These are phyloP conservation scores for Panopea generosa DNA, from an alignment of 2,888 invertebrate genomes.

Conservation along the genomic window DNA sequence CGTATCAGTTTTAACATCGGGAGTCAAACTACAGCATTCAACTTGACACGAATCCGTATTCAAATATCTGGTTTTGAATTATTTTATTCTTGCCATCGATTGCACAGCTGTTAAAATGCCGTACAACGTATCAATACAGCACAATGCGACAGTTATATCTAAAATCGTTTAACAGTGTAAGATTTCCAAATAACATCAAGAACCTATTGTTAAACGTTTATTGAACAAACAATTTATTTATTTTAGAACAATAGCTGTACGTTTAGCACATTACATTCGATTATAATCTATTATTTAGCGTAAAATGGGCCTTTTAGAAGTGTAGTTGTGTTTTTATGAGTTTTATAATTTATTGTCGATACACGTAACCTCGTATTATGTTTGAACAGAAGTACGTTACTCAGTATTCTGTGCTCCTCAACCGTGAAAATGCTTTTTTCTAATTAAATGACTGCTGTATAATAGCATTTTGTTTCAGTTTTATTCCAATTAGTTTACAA, in stretches of 20 bases:
- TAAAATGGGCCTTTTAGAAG: slow-evolving; percentile 44
- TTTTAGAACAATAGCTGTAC: slow-evolving; percentile 44
- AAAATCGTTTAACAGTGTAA: slow-evolving; percentile 50
- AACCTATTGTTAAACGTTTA: slow-evolving; percentile 44
- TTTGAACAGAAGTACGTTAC: slow-evolving; percentile 8
- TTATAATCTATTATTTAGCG: slow-evolving; percentile 33
- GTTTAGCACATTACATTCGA: slow-evolving; percentile 53
- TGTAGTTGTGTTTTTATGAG: slow-evolving; percentile 34
- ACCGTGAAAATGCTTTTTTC: background rate
- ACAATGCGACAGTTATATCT: slow-evolving; percentile 39
- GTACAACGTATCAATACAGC: slow-evolving; percentile 28
- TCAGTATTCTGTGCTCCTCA: background rate
- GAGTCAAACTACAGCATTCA: no score
- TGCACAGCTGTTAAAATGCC: slow-evolving; percentile 11
- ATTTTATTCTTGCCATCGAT: background rate
- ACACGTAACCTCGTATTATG: slow-evolving; percentile 12
- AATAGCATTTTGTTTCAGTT: no score
- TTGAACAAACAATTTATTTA: slow-evolving; percentile 60
- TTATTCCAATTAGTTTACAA: no score
- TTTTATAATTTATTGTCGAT: slow-evolving; percentile 32
- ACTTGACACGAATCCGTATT: no score
- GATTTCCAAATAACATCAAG: slow-evolving; percentile 52
- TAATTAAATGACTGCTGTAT: no score
- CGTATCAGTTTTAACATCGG: slow-evolving; percentile 12
- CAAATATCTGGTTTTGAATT: no score